Evolutionary conservation across 2,888 invertebrate species (phyloP).

Genomic region (Apeira syringaria): DNA sequence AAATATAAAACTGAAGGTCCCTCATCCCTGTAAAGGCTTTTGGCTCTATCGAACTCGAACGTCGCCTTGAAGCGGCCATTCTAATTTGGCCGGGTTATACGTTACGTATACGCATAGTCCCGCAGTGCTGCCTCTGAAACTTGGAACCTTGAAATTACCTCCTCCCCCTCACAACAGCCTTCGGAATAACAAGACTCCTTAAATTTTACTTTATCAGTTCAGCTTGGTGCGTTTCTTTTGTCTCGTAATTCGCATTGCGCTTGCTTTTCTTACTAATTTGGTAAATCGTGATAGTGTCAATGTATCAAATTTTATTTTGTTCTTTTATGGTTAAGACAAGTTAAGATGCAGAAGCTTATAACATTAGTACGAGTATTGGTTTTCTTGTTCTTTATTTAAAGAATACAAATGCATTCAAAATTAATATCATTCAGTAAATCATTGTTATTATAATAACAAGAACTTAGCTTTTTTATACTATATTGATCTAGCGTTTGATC

Average conservation of each 20-base stretch:
- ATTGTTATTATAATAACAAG: too few relatives aligned
- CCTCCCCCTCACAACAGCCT: conserved; percentile 33
- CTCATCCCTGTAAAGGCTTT: conserved; percentile 8
- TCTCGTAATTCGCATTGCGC: conserved; percentile 19
- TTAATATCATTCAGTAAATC: too few relatives aligned
- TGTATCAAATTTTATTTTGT: too few relatives aligned
- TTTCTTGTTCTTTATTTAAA: too few relatives aligned
- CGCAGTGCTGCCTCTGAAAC: conserved; percentile 67
- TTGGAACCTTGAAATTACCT: conserved; percentile 52
- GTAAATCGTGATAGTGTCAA: too few relatives aligned
- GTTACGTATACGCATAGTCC: conserved; percentile 67
- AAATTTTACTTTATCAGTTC: conserved; percentile 33
- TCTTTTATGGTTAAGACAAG: too few relatives aligned
- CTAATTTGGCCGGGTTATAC: conserved; percentile 48
- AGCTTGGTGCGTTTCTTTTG: conserved; percentile 24
- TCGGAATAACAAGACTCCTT: conserved; percentile 55
- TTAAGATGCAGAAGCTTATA: too few relatives aligned
- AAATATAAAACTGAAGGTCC: conserved; percentile 11
- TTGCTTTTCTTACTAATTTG: too few relatives aligned
- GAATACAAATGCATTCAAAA: too few relatives aligned
- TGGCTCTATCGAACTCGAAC: conserved; percentile 11
- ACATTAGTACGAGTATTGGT: too few relatives aligned
- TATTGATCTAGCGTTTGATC: too few relatives aligned
- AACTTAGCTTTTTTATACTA: too few relatives aligned
- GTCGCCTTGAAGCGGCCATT: conserved; percentile 22